These are phyloP conservation scores for Drosophila hawaiiensis DNA, from an alignment of 2,888 invertebrate genomes.

Conservation along the genomic window DNA sequence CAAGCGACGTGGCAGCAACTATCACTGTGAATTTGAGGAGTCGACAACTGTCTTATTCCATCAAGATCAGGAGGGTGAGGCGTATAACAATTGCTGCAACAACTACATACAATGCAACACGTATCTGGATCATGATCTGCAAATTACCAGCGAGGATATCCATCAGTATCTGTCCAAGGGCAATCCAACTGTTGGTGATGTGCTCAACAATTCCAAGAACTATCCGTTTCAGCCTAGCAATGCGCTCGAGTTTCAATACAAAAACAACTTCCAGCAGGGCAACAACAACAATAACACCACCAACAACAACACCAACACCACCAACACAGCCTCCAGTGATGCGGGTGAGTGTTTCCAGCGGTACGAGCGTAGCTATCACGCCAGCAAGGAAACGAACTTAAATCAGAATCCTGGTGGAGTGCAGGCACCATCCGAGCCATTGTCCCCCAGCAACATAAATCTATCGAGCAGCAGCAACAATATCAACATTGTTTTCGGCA, in stretches of 20 bases:
- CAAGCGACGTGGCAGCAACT: conserved; percentile 81
- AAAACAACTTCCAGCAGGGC: conserved; percentile 84
- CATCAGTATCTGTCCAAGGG: conserved; percentile 85
- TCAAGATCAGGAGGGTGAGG: conserved; percentile 84
- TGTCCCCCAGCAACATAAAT: conserved; percentile 82
- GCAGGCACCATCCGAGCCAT: conserved; percentile 28
- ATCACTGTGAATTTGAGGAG: conserved; percentile 82
- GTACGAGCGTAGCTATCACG: conserved; percentile 73
- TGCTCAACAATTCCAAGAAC: conserved; percentile 84
- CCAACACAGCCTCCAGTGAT: conserved; percentile 73
- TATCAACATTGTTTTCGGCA: conserved; percentile 84
- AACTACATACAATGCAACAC: conserved; percentile 85
- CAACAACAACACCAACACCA: conserved; percentile 70
- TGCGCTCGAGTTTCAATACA: conserved; percentile 85
- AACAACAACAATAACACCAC: conserved; percentile 42
- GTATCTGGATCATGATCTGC: conserved; percentile 84
- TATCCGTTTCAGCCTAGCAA: conserved; percentile 85
- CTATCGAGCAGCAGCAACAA: conserved; percentile 84
- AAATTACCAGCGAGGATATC: conserved; percentile 85
- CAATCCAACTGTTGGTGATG: conserved; percentile 77
- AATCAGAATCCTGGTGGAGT: conserved; percentile 78
- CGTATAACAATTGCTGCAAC: conserved; percentile 85
- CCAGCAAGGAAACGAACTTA: conserved; percentile 84
- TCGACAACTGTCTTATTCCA: conserved; percentile 85
- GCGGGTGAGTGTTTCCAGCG: conserved; percentile 72